A percentile compares a stretch with the other conserved stretches of the same genome.
Evolutionary conservation across 1,140 invertebrate species (phyloP).

Genomic region (Atta texana): DNA sequence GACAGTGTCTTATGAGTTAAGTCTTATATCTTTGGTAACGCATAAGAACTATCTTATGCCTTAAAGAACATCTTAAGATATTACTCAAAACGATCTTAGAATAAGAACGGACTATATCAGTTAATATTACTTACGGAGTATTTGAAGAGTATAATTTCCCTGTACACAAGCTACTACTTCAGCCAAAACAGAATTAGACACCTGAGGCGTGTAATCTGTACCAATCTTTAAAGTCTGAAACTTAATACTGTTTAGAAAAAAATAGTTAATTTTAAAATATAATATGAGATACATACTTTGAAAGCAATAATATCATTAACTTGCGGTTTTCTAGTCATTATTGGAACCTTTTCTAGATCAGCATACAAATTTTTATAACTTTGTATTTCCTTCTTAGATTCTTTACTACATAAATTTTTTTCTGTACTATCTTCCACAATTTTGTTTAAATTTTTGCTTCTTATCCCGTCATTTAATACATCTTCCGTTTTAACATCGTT

Average conservation of each 20-base stretch:
- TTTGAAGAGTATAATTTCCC: background rate
- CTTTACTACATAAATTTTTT: background rate
- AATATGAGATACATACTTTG: conserved; percentile 69
- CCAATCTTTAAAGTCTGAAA: conserved; percentile 37
- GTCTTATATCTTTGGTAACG: no score
- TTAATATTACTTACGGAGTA: conserved; percentile 24
- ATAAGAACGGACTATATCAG: no score
- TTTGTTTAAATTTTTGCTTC: background rate
- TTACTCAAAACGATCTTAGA: no score
- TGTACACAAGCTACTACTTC: background rate
- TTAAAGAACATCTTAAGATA: no score
- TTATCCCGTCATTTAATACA: background rate
- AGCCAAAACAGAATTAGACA: conserved; percentile 18
- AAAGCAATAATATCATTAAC: conserved; percentile 75
- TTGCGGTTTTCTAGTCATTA: conserved; percentile 51
- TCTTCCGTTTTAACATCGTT: conserved; percentile 4
- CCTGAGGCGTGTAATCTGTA: conserved; percentile 17
- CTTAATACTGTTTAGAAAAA: conserved; percentile 38
- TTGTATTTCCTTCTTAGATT: conserved; percentile 6
- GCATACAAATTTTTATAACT: conserved; percentile 20
- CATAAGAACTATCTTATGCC: no score
- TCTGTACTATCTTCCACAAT: background rate
- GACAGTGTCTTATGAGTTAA: no score
- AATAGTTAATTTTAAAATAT: background rate
- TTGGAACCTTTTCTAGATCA: conserved; percentile 55